Evolutionary conservation across 1,140 invertebrate species (phyloP).

Genomic region (Bursaphelenchus mucronatus): DNA sequence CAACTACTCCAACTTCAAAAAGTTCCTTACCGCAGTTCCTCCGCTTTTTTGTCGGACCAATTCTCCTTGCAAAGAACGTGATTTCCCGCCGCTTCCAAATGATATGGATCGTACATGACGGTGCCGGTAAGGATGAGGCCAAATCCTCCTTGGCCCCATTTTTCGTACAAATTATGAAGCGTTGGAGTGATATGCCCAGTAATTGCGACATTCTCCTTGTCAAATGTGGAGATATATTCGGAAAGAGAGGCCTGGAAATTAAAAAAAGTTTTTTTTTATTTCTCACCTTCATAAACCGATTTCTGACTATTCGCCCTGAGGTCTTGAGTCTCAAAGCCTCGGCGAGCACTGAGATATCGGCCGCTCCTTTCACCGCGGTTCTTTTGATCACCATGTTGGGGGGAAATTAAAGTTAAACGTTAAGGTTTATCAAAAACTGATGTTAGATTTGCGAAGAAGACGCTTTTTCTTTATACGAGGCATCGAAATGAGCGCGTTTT

Average conservation of each 20-base stretch:
- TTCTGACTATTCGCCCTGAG: slow-evolving; percentile 20
- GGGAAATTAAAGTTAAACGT: too few relatives aligned
- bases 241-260: slow-evolving; percentile 35
- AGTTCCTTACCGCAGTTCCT: not conserved
- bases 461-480: too few relatives aligned
- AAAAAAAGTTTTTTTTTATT: not conserved
- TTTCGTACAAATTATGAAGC: slow-evolving; percentile 41
- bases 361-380: not conserved
- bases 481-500: too few relatives aligned
- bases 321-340: slow-evolving; percentile 23
- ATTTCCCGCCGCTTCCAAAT: slow-evolving; percentile 30
- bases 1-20: too few relatives aligned
- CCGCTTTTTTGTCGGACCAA: slow-evolving; percentile 17
- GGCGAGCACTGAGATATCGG: slow-evolving; percentile 13
- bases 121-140: slow-evolving; percentile 45
- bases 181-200: slow-evolving; percentile 33
- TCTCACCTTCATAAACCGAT: slow-evolving; percentile 37
- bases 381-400: slow-evolving; percentile 15
- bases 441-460: too few relatives aligned
- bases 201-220: slow-evolving; percentile 20
- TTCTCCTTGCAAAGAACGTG: slow-evolving; percentile 1
- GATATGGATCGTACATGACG: slow-evolving; percentile 31
- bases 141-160: slow-evolving; percentile 43
- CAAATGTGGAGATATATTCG: slow-evolving; percentile 19
- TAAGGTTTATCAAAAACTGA: too few relatives aligned